Conservation (phyloP, 2,797 vertebrate species). For the Kryptopterus vitreolus region DNA sequence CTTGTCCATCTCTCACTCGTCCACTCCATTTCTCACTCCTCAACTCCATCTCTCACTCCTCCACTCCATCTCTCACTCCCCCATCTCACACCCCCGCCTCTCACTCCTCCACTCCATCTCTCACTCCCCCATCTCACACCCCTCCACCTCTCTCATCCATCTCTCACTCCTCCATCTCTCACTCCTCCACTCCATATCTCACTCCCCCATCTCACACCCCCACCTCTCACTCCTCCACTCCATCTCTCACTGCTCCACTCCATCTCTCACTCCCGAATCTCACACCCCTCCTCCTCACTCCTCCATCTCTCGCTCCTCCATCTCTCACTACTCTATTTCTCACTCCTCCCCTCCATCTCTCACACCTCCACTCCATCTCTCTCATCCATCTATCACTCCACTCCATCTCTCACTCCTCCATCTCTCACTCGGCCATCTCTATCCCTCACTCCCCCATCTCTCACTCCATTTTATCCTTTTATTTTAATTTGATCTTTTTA, state of each 20-base stretch:
- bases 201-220: not conserved
- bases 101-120: not conserved
- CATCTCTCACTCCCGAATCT: too few relatives aligned
- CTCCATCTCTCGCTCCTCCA: too few relatives aligned
- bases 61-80: not conserved
- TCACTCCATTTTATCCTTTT: not conserved
- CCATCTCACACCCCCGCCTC: too few relatives aligned
- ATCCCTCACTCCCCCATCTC: not conserved
- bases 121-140: not conserved
- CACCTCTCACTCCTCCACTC: not conserved
- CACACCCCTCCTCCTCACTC: not conserved
- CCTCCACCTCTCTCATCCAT: constrained; percentile 13
- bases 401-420: not conserved
- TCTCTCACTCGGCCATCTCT: too few relatives aligned
- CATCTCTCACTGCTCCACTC: not conserved
- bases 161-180: not conserved
- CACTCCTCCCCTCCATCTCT: too few relatives aligned
- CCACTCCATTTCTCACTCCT: not conserved
- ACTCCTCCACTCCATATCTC: not conserved
- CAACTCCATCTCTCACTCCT: not conserved
- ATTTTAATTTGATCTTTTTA: not conserved
- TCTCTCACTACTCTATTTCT: not conserved
- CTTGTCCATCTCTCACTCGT: not conserved
- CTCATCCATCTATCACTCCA: too few relatives aligned
- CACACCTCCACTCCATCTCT: not conserved